Conservation (phyloP, 2,113 vertebrate genomes). For the Mastomys coucha region DNA sequence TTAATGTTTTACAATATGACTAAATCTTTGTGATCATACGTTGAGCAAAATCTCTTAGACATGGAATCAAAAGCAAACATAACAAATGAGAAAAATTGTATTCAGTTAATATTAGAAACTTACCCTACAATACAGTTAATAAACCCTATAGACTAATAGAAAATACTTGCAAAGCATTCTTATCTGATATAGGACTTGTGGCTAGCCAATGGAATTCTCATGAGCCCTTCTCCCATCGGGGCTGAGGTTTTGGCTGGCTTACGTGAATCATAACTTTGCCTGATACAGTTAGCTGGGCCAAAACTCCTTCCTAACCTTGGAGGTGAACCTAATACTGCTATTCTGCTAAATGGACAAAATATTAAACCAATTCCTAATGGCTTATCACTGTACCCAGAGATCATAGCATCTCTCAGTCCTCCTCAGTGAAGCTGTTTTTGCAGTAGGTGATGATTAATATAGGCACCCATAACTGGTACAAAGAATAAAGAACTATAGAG, state of each 20-base stretch:
- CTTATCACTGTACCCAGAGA: background rate
- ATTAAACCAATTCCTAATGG: background rate
- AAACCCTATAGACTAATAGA: background rate
- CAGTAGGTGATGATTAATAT: no score
- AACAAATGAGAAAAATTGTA: background rate
- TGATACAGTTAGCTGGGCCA: background rate
- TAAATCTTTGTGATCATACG: background rate
- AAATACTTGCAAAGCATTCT: background rate
- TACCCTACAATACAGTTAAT: background rate
- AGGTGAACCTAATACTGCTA: background rate
- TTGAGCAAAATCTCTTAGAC: background rate
- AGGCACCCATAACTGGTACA: background rate
- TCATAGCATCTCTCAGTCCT: background rate
- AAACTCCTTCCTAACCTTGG: background rate
- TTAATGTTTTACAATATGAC: background rate
- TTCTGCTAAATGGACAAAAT: background rate
- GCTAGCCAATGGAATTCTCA: background rate
- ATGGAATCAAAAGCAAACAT: background rate
- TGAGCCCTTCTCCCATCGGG: background rate
- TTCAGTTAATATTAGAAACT: background rate
- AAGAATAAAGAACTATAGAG: background rate
- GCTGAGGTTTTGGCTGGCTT: background rate
- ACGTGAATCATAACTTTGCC: background rate
- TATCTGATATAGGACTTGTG: background rate
- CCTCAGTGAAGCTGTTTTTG: background rate